Conservation (phyloP, 2,797 vertebrate species). For the Geotrypetes seraphini region DNA sequence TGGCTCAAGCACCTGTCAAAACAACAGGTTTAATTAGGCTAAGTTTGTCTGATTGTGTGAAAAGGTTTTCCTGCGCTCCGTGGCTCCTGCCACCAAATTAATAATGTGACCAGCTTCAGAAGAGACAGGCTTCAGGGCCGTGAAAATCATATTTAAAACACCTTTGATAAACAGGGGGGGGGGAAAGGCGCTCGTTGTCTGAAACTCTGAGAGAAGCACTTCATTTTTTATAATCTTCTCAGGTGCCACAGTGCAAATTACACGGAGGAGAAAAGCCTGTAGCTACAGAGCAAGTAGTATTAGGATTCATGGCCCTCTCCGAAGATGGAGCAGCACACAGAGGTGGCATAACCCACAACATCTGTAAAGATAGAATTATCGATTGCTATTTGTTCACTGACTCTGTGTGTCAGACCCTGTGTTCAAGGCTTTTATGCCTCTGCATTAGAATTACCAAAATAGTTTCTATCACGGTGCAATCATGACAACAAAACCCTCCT, state of each 20-base stretch:
- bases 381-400: too few relatives aligned
- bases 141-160: conserved; percentile 51
- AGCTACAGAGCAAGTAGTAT: conserved; percentile 29
- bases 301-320: not conserved
- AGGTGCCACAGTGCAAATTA: conserved; percentile 41
- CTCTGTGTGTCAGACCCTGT: too few relatives aligned
- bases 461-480: too few relatives aligned
- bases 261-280: conserved; percentile 20
- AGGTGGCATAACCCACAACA: too few relatives aligned
- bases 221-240: conserved; percentile 45
- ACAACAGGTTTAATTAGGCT: conserved; percentile 56
- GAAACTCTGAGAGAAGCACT: conserved; percentile 45
- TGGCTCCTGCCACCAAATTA: conserved; percentile 50
- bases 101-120: conserved; percentile 46
- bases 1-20: conserved; percentile 54
- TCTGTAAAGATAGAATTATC: too few relatives aligned
- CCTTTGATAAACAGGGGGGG: conserved; percentile 36
- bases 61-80: conserved; percentile 48
- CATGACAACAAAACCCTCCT: too few relatives aligned
- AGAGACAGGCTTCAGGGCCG: conserved; percentile 34
- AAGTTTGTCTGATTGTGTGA: conserved; percentile 52
- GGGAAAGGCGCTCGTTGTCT: conserved; percentile 11
- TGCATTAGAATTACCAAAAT: too few relatives aligned
- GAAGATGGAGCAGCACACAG: not conserved
- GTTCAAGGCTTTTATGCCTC: too few relatives aligned